Percentiles rank a stretch among this genome's conserved stretches.
phyloP scores from a whole-genome alignment of 1,140 invertebrate species.

The Acyrthosiphon pisum region DNA sequence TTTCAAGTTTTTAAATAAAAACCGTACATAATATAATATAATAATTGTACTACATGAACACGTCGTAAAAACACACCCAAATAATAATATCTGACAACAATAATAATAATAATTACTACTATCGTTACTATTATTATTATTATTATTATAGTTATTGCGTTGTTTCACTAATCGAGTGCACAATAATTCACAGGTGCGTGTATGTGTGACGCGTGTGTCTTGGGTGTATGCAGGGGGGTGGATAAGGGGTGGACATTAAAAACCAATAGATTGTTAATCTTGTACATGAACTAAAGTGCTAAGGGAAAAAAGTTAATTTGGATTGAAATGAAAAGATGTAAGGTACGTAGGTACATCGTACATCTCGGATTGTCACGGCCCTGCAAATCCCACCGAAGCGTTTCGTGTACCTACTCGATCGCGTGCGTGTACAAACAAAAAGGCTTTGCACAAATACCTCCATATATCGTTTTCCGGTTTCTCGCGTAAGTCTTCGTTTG shows the following conservation, averaged over 20 bases:
- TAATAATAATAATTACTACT: neutral
- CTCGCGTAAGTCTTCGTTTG: slow-evolving; percentile 26
- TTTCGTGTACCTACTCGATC: neutral
- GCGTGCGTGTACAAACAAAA: slow-evolving; percentile 16
- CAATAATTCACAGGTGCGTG: neutral
- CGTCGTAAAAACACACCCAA: neutral
- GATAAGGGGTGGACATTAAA: neutral
- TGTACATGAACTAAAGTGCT: neutral
- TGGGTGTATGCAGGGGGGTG: neutral
- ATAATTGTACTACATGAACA: neutral
- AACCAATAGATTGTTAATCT: slow-evolving; percentile 32
- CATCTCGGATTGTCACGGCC: neutral
- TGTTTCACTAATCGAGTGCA: neutral
- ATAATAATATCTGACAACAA: neutral
- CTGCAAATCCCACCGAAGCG: slow-evolving; percentile 30
- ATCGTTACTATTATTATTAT: neutral
- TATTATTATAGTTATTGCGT: neutral
- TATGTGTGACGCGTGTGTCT: neutral
- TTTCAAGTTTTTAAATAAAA: neutral
- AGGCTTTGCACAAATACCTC: neutral
- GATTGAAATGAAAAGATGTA: neutral
- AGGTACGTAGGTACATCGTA: neutral
- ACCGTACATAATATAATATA: neutral
- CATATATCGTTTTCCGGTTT: neutral
- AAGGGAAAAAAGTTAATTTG: slow-evolving; percentile 11